Evolutionary conservation across 1,140 invertebrate genomes (phyloP).

Genomic region (Epicauta chinensis): DNA sequence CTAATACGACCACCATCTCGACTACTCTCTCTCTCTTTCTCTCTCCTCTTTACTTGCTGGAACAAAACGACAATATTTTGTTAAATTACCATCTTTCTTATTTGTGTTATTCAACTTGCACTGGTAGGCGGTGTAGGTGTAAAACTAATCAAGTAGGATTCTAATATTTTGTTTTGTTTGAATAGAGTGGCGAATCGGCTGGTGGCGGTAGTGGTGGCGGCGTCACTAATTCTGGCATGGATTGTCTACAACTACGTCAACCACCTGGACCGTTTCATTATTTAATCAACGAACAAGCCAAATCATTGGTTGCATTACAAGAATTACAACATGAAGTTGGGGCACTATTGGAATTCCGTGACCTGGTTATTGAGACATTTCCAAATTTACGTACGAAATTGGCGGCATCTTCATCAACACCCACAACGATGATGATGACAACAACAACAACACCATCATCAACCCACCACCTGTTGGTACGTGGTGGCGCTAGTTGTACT

Average conservation of each 20-base stretch:
- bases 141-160: background rate
- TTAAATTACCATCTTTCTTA: no score
- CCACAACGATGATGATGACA: slow-evolving; percentile 26
- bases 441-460: slow-evolving; percentile 7
- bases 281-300: slow-evolving; percentile 74
- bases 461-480: slow-evolving; percentile 34
- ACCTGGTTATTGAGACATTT: slow-evolving; percentile 86
- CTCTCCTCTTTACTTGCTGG: no score
- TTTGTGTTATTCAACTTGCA: no score
- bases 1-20: no score
- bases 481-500: no score
- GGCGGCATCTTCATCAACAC: slow-evolving; percentile 46
- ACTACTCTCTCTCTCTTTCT: no score
- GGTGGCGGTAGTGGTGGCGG: slow-evolving; percentile 10
- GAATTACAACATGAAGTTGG: slow-evolving; percentile 88
- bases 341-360: slow-evolving; percentile 79
- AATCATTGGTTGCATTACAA: slow-evolving; percentile 68
- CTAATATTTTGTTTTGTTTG: slow-evolving; percentile 15
- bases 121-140: background rate
- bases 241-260: slow-evolving; percentile 62
- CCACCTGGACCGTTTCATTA: slow-evolving; percentile 63
- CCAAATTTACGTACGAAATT: slow-evolving; percentile 80
- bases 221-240: slow-evolving; percentile 56
- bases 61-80: no score
- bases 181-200: slow-evolving; percentile 30